Evolutionary conservation across 2,797 vertebrate species (phyloP).

Genomic region (Periparus ater): DNA sequence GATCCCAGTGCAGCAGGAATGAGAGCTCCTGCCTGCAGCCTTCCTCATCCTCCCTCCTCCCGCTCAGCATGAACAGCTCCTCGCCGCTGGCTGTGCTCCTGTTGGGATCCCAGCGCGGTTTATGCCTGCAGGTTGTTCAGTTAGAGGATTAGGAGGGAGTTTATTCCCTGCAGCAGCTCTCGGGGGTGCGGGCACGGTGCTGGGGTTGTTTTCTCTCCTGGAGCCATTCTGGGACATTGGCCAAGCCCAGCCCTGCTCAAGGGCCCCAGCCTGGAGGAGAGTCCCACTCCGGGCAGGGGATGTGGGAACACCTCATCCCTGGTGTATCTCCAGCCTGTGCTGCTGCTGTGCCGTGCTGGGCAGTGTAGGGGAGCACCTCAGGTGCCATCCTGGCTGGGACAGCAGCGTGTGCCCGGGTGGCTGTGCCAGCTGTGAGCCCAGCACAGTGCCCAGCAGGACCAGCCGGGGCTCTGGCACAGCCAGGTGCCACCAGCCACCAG

Average conservation of each 20-base stretch:
- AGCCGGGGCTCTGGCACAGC: background rate
- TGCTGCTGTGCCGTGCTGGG: rapidly evolving
- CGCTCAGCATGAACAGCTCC: rapidly evolving
- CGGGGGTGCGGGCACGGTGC: rapidly evolving
- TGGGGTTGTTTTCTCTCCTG: background rate
- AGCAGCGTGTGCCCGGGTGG: background rate
- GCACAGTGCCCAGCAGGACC: rapidly evolving
- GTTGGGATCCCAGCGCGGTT: background rate
- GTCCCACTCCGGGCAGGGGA: rapidly evolving
- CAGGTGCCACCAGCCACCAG: background rate
- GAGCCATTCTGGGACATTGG: rapidly evolving
- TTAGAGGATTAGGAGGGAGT: background rate
- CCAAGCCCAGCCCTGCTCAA: background rate
- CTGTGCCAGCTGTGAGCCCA: rapidly evolving
- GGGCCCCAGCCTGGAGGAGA: background rate
- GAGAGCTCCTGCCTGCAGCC: too few relatives aligned
- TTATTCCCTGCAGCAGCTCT: rapidly evolving
- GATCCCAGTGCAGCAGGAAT: rapidly evolving
- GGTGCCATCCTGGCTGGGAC: rapidly evolving
- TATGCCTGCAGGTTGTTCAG: background rate
- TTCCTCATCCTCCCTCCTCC: background rate
- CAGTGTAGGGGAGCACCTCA: background rate
- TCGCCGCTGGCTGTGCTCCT: background rate
- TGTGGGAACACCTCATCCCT: rapidly evolving
- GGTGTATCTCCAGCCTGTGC: rapidly evolving